A percentile compares a stretch with the other conserved stretches of the same genome.
phyloP scores from a whole-genome alignment of 1,140 invertebrate genomes.

The Sweltsa coloradensis region DNA sequence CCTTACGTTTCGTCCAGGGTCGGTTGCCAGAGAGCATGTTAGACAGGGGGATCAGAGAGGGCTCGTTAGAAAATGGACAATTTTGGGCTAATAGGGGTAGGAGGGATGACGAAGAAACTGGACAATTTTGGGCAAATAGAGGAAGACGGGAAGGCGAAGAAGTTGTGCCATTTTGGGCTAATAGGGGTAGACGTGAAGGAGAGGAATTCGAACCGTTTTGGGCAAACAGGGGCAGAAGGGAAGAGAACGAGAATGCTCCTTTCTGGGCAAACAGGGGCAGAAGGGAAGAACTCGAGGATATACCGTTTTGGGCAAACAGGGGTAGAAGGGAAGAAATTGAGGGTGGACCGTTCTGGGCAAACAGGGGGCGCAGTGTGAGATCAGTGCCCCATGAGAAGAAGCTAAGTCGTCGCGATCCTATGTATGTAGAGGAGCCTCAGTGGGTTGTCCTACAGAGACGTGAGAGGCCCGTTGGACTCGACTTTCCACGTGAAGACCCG shows the following conservation, averaged over 20 bases:
- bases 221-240: slow-evolving; percentile 3
- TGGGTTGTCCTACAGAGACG: slow-evolving; percentile 2
- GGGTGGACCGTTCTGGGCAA: neutral
- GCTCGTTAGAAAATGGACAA: too few relatives aligned
- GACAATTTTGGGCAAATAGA: too few relatives aligned
- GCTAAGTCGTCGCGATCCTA: neutral
- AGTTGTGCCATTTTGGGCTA: too few relatives aligned
- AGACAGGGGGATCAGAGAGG: too few relatives aligned
- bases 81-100: too few relatives aligned
- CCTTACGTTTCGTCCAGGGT: too few relatives aligned
- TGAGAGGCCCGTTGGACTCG: neutral
- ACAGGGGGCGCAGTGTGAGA: neutral
- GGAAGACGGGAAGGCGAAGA: too few relatives aligned
- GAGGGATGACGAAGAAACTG: too few relatives aligned
- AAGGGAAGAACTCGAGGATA: neutral
- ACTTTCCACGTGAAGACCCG: too few relatives aligned
- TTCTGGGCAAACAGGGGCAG: slow-evolving; percentile 5
- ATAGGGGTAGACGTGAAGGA: too few relatives aligned
- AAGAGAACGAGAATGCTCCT: neutral
- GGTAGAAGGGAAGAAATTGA: neutral
- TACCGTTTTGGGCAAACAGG: neutral
- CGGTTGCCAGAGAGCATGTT: too few relatives aligned
- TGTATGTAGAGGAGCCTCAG: neutral
- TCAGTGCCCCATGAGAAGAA: neutral
- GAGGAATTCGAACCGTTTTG: too few relatives aligned